A percentile compares a stretch with the other conserved stretches of the same genome.
Evolutionary conservation across 2,797 vertebrate species (phyloP).

Genomic region (Amazona finschi): DNA sequence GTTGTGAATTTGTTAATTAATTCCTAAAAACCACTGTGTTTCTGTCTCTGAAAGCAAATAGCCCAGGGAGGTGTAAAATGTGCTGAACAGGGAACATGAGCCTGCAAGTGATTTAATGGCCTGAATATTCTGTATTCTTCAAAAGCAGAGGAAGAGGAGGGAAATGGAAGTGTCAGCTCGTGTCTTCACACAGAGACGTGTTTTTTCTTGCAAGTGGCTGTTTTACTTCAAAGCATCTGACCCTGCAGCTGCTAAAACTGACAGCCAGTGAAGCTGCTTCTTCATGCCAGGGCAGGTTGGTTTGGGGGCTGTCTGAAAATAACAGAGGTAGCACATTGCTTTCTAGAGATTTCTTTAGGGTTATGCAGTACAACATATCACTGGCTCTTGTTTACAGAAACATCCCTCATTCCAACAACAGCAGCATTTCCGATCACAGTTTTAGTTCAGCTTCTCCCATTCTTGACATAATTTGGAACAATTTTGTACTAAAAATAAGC

Average conservation of each 20-base stretch:
- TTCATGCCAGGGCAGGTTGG: fast-evolving
- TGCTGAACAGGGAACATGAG: neutral
- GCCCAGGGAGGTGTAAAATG: neutral
- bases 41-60: neutral
- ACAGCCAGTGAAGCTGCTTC: neutral
- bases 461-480: neutral
- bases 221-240: neutral
- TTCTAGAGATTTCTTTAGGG: neutral
- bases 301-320: neutral
- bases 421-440: fast-evolving
- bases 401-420: neutral
- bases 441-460: neutral
- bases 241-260: neutral
- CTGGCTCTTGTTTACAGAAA: neutral
- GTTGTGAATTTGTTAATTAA: neutral
- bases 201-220: neutral
- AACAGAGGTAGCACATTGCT: neutral
- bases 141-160: neutral
- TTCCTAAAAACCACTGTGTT: neutral
- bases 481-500: conserved; percentile 39
- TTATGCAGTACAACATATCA: neutral
- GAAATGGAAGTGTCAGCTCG: neutral
- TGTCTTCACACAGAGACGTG: neutral
- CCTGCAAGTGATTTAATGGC: neutral
- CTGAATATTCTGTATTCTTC: neutral